Conservation (phyloP, 2,113 vertebrate species). For the Hemiprocne comata region DNA sequence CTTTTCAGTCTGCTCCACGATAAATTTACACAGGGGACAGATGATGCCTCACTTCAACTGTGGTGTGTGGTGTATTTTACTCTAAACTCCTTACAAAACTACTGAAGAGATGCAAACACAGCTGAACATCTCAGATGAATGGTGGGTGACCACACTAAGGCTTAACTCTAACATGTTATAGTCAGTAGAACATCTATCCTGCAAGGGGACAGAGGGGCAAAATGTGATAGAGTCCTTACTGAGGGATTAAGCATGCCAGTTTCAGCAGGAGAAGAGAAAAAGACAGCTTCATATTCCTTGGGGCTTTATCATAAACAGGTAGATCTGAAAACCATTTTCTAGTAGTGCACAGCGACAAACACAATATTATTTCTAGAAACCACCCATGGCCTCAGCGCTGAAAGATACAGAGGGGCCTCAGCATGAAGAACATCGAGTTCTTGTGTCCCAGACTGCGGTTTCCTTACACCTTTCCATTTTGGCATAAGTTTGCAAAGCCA, state of each 20-base stretch:
- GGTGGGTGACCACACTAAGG: not conserved
- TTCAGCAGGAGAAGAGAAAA: not conserved
- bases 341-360: constrained; percentile 25
- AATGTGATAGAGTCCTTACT: not conserved
- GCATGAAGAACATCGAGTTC: constrained; percentile 30
- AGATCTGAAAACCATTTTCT: constrained; percentile 24
- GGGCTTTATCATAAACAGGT: constrained; percentile 44
- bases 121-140: not conserved
- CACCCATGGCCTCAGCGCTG: constrained; percentile 54
- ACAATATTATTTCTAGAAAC: constrained; percentile 71
- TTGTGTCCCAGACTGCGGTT: constrained; percentile 54
- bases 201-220: not conserved
- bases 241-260: not conserved
- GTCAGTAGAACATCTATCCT: not conserved
- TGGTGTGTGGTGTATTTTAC: not conserved
- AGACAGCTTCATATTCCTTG: not conserved
- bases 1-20: not conserved
- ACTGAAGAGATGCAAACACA: not conserved
- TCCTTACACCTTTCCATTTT: constrained; percentile 68
- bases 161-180: not conserved
- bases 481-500: constrained; percentile 42
- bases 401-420: constrained; percentile 58
- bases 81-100: not conserved
- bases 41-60: not conserved
- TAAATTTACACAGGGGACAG: not conserved